Percentiles rank a stretch among this genome's conserved stretches.
These are phyloP conservation scores for Catamblyrhynchus diadema DNA, from an alignment of 2,797 vertebrate genomes.

Conservation along the genomic window DNA sequence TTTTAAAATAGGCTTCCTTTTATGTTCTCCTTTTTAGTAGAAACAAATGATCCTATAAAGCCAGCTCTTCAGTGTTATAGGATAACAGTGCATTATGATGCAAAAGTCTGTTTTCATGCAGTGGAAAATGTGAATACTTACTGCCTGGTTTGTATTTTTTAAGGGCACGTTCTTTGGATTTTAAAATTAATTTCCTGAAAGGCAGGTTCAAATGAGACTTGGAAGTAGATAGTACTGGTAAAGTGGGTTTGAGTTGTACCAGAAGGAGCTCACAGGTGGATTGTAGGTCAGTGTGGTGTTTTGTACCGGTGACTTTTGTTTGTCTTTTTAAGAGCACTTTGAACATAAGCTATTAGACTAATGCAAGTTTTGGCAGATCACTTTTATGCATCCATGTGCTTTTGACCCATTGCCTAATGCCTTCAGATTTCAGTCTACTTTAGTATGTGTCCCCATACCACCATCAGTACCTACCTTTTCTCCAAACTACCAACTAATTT, in stretches of 20 bases:
- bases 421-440: neutral
- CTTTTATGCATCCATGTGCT: neutral
- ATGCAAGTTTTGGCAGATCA: neutral
- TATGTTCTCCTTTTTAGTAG: neutral
- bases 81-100: neutral
- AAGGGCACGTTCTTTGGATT: neutral
- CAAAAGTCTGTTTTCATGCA: neutral
- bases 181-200: conserved; percentile 18
- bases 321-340: neutral
- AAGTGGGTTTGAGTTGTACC: neutral
- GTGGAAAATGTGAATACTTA: neutral
- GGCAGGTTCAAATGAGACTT: neutral
- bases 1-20: neutral
- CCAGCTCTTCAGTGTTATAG: neutral
- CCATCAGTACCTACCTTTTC: neutral
- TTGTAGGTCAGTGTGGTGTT: neutral
- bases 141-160: neutral
- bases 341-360: neutral
- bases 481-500: neutral
- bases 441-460: neutral
- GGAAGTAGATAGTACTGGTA: neutral
- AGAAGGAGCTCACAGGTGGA: neutral
- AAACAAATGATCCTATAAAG: neutral
- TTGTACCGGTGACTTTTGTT: neutral
- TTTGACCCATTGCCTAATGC: neutral